Base-by-base conservation (phyloP, 2,888 invertebrate species). In the Alcis repandata region DNA sequence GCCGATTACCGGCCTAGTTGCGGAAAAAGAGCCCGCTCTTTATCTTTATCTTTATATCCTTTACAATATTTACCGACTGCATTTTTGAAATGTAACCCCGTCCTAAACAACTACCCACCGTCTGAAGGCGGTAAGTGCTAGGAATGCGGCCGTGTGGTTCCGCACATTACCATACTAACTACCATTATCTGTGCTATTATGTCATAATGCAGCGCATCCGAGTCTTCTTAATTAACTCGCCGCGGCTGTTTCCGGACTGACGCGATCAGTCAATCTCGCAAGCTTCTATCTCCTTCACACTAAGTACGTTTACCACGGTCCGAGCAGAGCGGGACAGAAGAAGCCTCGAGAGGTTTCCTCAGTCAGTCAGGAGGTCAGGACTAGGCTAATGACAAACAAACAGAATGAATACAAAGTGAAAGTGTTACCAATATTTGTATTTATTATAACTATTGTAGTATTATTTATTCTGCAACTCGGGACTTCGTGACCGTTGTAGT, bases 341-440 rank as follows among this genome's bases (percentile, higher is more conserved):
- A n/a, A n/a, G n/a, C n/a, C n/a, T n/a, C n/a, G n/a, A n/a, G n/a
- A n/a, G n/a, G n/a, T n/a, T n/a, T n/a, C n/a, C n/a, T n/a, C n/a
- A n/a, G n/a, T n/a, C n/a, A n/a, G n/a, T n/a, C n/a, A n/a, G n/a
- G n/a, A n/a, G n/a, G n/a, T n/a, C n/a, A n/a, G n/a, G n/a, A n/a
- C n/a, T n/a, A n/a, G n/a, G n/a, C n/a, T 66, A 65, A 68, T 62
- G 58, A 67, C 58, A 64, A 68, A 40, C 59, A 63, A 60, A 46
- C 57, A 57, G 59, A 71, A 48, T 54, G 54, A 51, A 58, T 63
- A 27, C 38, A 33, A 68, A 69, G 76, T 73, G 80, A 79, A 76
- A 79, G 78, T 75, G 67, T 72, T 72, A 57, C 69, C 60, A 73
- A 49, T 17, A 32, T 15, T 32, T 17, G 48, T 48, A 32, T 46